Percentiles rank a stretch among this genome's conserved stretches.
Evolutionary conservation across 2,888 invertebrate species (phyloP).

Genomic region (Andrena chrysosceles): DNA sequence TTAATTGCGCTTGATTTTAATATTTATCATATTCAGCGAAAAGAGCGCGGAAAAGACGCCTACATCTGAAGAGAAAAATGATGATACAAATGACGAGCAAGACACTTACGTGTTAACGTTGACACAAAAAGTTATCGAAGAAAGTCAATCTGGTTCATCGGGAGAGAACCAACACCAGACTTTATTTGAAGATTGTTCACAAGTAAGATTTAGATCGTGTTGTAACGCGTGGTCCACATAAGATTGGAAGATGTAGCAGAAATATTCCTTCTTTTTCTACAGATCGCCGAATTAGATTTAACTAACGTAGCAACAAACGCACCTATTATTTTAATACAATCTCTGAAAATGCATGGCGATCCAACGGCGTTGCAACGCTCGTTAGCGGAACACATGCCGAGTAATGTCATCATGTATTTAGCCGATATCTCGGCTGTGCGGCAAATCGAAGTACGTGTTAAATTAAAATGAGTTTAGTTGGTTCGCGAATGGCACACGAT

Average conservation of each 20-base stretch:
- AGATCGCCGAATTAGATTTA: constrained; percentile 89
- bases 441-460: constrained; percentile 91
- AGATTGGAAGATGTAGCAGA: constrained; percentile 44
- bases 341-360: constrained; percentile 91
- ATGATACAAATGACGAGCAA: constrained; percentile 85
- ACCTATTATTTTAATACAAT: constrained; percentile 91
- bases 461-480: constrained; percentile 8
- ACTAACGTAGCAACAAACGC: constrained; percentile 88
- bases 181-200: constrained; percentile 80
- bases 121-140: constrained; percentile 85
- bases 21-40: neutral
- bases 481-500: neutral
- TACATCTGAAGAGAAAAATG: constrained; percentile 58
- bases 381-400: constrained; percentile 90
- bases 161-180: constrained; percentile 54
- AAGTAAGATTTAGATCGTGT: constrained; percentile 67
- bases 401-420: constrained; percentile 95
- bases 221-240: neutral
- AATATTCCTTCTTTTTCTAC: constrained; percentile 41
- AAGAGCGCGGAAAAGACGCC: constrained; percentile 41
- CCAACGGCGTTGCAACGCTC: constrained; percentile 90
- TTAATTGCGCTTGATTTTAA: constrained; percentile 1
- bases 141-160: constrained; percentile 39
- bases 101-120: constrained; percentile 90
- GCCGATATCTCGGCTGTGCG: constrained; percentile 94